A percentile compares a stretch with the other conserved stretches of the same genome.
These are phyloP conservation scores for Tylochromis polylepis DNA, from an alignment of 2,113 vertebrate species.

Conservation along the genomic window DNA sequence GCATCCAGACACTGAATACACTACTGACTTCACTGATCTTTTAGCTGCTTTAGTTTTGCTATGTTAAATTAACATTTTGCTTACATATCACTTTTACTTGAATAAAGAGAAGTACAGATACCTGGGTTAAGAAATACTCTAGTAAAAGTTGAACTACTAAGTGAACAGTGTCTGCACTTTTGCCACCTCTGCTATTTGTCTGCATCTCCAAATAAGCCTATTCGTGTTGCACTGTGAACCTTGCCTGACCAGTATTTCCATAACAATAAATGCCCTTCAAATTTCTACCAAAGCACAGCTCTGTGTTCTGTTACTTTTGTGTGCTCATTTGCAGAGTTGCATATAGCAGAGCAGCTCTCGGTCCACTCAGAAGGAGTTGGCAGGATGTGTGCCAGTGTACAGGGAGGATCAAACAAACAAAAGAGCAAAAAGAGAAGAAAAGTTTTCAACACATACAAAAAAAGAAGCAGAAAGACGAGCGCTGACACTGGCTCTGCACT, in stretches of 20 bases:
- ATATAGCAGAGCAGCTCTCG: neutral
- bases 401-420: slow-evolving; percentile 43
- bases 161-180: neutral
- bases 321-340: neutral
- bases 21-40: neutral
- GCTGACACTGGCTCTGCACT: slow-evolving; percentile 24
- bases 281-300: neutral
- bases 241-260: neutral
- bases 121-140: neutral
- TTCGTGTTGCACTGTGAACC: neutral
- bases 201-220: neutral
- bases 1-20: neutral
- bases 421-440: slow-evolving; percentile 15
- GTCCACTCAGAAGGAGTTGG: slow-evolving; percentile 4
- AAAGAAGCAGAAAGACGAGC: slow-evolving; percentile 2
- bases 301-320: neutral
- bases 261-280: neutral
- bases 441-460: slow-evolving; percentile 39
- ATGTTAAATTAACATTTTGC: neutral
- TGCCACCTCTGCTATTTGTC: neutral
- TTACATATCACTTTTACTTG: neutral
- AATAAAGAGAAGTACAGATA: neutral
- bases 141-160: neutral
- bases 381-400: neutral
- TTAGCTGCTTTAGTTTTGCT: neutral